phyloP scores from a whole-genome alignment of 2,797 vertebrate genomes.

The Steatocranus sp. region DNA sequence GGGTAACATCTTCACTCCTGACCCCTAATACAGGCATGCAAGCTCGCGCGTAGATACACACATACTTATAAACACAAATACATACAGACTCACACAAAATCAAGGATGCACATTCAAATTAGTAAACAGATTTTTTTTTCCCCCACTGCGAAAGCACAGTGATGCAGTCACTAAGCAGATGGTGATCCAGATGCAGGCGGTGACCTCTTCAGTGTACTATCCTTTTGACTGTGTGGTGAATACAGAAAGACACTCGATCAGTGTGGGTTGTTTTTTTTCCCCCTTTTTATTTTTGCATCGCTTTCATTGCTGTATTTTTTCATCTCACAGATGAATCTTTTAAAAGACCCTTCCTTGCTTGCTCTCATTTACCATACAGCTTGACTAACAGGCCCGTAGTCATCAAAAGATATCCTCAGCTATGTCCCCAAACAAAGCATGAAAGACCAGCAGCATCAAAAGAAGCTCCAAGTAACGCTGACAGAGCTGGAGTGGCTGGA shows the following conservation, averaged over 20 bases:
- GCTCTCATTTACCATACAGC: conserved; percentile 32
- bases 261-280: neutral
- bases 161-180: conserved; percentile 25
- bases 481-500: conserved; percentile 21
- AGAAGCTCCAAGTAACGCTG: conserved; percentile 23
- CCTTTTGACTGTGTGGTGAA: conserved; percentile 17
- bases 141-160: neutral
- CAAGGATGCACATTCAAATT: conserved; percentile 40
- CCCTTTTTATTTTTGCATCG: neutral
- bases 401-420: conserved; percentile 58
- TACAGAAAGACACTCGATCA: conserved; percentile 14
- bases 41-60: conserved; percentile 28
- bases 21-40: conserved; percentile 60
- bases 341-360: conserved; percentile 11
- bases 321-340: conserved; percentile 48
- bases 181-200: conserved; percentile 35
- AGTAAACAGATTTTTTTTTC: conserved; percentile 23
- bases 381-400: conserved; percentile 36
- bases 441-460: conserved; percentile 61
- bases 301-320: conserved; percentile 37
- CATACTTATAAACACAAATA: neutral
- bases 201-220: conserved; percentile 15
- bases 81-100: conserved; percentile 12
- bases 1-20: conserved; percentile 82
- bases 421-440: conserved; percentile 52